Evolutionary conservation across 35 echinoderm and acorn worm genomes (phyloP), one percentile per base, ranked within the genome.

Genomic region (Amphiura filiformis): DNA sequence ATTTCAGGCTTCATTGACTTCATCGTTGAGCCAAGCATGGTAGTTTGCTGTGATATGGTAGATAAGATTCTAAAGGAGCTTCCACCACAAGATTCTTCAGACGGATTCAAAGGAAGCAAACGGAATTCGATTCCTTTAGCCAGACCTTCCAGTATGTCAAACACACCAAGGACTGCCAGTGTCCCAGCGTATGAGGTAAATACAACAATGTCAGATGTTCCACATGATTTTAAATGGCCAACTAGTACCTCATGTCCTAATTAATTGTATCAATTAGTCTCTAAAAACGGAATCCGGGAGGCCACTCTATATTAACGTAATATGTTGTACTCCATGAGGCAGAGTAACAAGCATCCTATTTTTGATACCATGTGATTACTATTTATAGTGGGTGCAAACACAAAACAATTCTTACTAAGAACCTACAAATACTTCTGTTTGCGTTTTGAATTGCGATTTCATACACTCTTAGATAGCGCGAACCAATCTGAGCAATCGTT

Each of bases 1-100:
- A 17, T 87, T 78, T 1, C 52, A 99, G 96, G 96, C 32, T 99
- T 99, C 88, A 99, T 99, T 33, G 96, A 99, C 82, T 99, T 99
- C 78, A 99, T 99, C 70, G 96, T 99, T 36, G 96, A 99, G 31
- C 96, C 96, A 31, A 99, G 93, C 34, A 78, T 99, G 86, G 41
- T 84, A 35, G 87, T 99, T 1, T 94, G 93, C 40, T 87, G 96
- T 35, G 96, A 99, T 64, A 95, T 99, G 90, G 87, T 99, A 26
- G 93, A 94, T 65, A 91, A 87, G 36, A 92, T 99, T 1, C 34
- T 97, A 37, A 84, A 90, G 34, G 95, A 97, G 75, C 79, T 90
- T 78, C 85, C 91, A 1, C 61, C 84, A n/a, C 86, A 80, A 30
- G 86, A 86, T 32, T 87, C 94, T 18, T 86, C 87, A 32, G 94